phyloP scores from a whole-genome alignment of 2,888 invertebrate genomes.

The Reticulitermes lucifugus region DNA sequence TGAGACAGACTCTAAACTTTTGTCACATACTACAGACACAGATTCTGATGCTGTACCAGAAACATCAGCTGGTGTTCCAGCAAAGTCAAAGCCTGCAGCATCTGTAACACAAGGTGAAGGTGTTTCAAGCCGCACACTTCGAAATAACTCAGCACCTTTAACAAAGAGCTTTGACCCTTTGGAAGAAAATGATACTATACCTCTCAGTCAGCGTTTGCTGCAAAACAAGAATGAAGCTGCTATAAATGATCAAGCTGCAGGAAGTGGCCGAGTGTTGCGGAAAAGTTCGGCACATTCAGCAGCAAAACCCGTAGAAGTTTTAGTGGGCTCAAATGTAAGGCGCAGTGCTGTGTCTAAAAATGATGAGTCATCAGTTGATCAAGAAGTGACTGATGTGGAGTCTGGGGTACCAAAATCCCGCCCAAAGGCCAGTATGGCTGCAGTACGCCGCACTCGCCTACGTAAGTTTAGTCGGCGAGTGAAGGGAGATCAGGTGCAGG shows the following conservation, averaged over 20 bases:
- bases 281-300: not conserved
- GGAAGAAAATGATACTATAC: not conserved
- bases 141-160: not conserved
- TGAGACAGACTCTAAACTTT: not conserved
- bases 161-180: not conserved
- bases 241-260: not conserved
- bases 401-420: not conserved
- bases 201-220: not conserved
- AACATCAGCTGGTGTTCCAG: not conserved
- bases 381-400: not conserved
- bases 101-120: not conserved
- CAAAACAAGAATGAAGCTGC: not conserved
- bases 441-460: not conserved
- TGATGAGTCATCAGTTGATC: not conserved
- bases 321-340: not conserved
- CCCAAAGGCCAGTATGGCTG: not conserved
- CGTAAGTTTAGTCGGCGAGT: constrained; percentile 32
- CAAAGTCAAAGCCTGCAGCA: not conserved
- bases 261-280: not conserved
- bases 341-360: not conserved
- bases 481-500: not conserved
- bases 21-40: not conserved
- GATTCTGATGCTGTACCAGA: not conserved
- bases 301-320: not conserved
- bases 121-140: not conserved